Evolutionary conservation across 1,140 invertebrate genomes (phyloP), one percentile per base, ranked within the genome.

Genomic region (Olivierus martensii): DNA sequence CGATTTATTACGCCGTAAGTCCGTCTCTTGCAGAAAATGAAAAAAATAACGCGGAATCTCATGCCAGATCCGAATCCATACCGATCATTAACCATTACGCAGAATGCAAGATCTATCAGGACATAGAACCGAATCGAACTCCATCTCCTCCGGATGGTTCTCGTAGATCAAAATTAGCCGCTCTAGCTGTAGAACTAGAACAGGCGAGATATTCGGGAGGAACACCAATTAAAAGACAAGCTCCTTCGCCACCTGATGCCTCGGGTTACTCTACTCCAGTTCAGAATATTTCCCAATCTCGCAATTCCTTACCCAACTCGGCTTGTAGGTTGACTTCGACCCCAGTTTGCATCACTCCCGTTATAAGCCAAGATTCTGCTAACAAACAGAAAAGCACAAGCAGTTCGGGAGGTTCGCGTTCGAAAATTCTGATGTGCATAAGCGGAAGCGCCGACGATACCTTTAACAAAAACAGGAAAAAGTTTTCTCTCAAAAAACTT

Each of bases 51-150:
- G 28, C 9, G 9, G 1, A 28, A 28, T n/a, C n/a, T n/a, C 28
- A 28, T 28, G 4, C 28, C 28, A 28, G 28, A 28, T 28, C 28
- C 9, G 28, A 28, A 28, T 22, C 43, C 14, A 51, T 51, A 11
- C 37, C 36, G 11, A 21, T 48, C 15, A 34, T 49, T 7, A 43
- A 41, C 21, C 54, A 51, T 44, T 56, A 56, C 41, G 54, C 54
- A 3, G 54, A 56, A 35, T 48, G 49, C n/a, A 56, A 56, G 14
- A 55, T 55, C 10, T 55, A 55, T 21, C 48, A 55, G 19, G 53
- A 55, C 21, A 28, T 28, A 6, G 28, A 28, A 28, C 28, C 28
- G 4, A 28, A 28, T 28, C 28, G 28, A 28, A 28, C 28, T 9
- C 28, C 28, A 6, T 28, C 28, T 6, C 28, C 28, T 28, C 28